These are phyloP conservation scores for Pterobdella sp. DNA, from an alignment of 2,888 invertebrate species.

Conservation along the genomic window DNA sequence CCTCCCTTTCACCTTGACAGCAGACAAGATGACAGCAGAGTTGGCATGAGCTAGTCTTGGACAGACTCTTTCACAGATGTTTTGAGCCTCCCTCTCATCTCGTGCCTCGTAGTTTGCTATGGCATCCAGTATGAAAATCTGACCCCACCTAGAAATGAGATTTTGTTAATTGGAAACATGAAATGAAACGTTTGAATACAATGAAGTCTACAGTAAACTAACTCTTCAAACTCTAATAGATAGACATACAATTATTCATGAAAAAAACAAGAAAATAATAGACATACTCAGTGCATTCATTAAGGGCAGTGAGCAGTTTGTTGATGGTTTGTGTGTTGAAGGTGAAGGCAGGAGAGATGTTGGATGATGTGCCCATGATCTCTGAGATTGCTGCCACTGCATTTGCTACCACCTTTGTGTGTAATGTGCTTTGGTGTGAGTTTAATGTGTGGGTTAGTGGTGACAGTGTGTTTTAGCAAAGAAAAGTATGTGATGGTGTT, in stretches of 20 bases:
- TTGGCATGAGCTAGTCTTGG: conserved; percentile 82
- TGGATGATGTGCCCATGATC: conserved; percentile 91
- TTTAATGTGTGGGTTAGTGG: not conserved
- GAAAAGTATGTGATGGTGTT: too few relatives aligned
- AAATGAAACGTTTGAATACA: not conserved
- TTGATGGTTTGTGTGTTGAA: conserved; percentile 96
- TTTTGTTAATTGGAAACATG: not conserved
- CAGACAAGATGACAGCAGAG: conserved; percentile 94
- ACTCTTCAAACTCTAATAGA: too few relatives aligned
- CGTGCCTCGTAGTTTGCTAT: conserved; percentile 91
- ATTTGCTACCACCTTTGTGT: conserved; percentile 68
- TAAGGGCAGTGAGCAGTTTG: conserved; percentile 90
- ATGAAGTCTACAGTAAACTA: too few relatives aligned
- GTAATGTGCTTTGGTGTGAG: not conserved
- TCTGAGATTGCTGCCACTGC: conserved; percentile 96
- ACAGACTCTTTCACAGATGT: conserved; percentile 40
- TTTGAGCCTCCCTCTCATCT: conserved; percentile 95
- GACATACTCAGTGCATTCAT: conserved; percentile 83
- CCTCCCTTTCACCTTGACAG: conserved; percentile 70
- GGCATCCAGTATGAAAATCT: conserved; percentile 95
- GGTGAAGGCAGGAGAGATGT: conserved; percentile 83
- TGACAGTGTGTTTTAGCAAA: too few relatives aligned
- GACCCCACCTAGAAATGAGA: conserved; percentile 50
- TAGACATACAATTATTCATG: too few relatives aligned
- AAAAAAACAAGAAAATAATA: not conserved